These are phyloP conservation scores for Carterocephalus palaemon DNA, from an alignment of 2,888 invertebrate species.

Conservation along the genomic window DNA sequence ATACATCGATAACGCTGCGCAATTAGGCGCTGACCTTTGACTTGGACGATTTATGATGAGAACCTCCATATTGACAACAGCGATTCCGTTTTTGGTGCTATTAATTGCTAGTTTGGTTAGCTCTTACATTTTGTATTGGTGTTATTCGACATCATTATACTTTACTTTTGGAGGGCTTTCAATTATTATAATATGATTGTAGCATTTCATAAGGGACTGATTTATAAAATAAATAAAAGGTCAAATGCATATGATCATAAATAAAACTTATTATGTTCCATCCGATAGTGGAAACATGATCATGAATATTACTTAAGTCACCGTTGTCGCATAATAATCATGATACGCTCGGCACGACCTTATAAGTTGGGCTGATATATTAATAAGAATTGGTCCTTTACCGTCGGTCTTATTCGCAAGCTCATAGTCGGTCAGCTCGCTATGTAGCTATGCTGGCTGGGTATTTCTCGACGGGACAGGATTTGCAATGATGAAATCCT, in stretches of 20 bases:
- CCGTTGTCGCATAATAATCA: constrained; percentile 55
- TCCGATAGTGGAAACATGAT: constrained; percentile 35
- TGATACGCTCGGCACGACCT: constrained; percentile 65
- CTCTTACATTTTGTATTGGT: background rate
- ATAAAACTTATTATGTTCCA: constrained; percentile 33
- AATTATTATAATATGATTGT: no score
- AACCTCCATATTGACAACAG: constrained; percentile 57
- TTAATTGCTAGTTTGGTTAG: constrained; percentile 10
- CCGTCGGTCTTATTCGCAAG: no score
- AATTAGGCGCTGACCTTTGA: constrained; percentile 75
- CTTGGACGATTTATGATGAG: constrained; percentile 73
- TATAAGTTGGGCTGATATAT: constrained; percentile 59
- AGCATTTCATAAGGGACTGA: constrained; percentile 12
- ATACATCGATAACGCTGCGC: constrained; percentile 69
- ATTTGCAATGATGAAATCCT: no score
- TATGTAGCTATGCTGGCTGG: no score
- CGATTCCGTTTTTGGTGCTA: constrained; percentile 19
- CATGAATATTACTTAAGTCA: constrained; percentile 55
- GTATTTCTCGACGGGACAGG: no score
- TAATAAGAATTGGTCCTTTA: constrained; percentile 62
- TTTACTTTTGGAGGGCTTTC: no score
- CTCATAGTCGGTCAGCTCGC: no score
- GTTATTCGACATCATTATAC: no score
- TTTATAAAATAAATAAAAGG: constrained; percentile 31
- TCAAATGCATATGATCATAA: constrained; percentile 27